A percentile compares a stretch with the other conserved stretches of the same genome.
Conservation (phyloP, 53 echinoderm and acorn worm genomes). For the Luidia sarsii region DNA sequence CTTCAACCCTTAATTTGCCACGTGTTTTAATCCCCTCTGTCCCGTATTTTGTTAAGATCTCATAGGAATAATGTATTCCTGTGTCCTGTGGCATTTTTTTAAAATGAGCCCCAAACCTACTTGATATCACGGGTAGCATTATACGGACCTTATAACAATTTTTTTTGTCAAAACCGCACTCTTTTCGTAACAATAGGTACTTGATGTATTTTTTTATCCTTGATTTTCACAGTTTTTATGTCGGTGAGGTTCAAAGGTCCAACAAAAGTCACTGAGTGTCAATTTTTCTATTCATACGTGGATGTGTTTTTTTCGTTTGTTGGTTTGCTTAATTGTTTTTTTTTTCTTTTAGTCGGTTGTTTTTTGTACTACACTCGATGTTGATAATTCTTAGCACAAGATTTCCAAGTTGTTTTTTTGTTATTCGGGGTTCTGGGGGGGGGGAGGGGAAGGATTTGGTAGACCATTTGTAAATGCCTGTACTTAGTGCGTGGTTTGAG, state of each 20-base stretch:
- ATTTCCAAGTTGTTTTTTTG: background rate
- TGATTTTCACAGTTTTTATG: background rate
- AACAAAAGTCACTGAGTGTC: background rate
- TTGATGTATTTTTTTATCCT: background rate
- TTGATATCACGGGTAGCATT: too few relatives aligned
- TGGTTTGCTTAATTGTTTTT: background rate
- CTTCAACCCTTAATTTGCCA: too few relatives aligned
- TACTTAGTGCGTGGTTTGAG: slow-evolving; percentile 45
- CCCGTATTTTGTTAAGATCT: too few relatives aligned
- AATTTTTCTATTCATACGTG: slow-evolving; percentile 11
- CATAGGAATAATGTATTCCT: too few relatives aligned
- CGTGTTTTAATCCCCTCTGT: too few relatives aligned
- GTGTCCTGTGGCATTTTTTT: too few relatives aligned
- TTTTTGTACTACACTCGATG: slow-evolving; percentile 42
- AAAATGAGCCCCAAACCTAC: too few relatives aligned
- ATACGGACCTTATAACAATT: too few relatives aligned
- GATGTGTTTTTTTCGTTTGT: background rate
- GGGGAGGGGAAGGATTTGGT: too few relatives aligned
- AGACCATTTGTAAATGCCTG: slow-evolving; percentile 53
- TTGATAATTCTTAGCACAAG: slow-evolving; percentile 33
- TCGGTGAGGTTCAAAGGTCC: background rate
- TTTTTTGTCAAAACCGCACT: too few relatives aligned
- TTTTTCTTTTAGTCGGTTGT: slow-evolving; percentile 29
- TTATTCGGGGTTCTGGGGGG: too few relatives aligned
- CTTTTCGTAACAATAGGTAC: too few relatives aligned